Base-by-base conservation (phyloP, 2,797 vertebrate genomes). In the Gouania willdenowi region DNA sequence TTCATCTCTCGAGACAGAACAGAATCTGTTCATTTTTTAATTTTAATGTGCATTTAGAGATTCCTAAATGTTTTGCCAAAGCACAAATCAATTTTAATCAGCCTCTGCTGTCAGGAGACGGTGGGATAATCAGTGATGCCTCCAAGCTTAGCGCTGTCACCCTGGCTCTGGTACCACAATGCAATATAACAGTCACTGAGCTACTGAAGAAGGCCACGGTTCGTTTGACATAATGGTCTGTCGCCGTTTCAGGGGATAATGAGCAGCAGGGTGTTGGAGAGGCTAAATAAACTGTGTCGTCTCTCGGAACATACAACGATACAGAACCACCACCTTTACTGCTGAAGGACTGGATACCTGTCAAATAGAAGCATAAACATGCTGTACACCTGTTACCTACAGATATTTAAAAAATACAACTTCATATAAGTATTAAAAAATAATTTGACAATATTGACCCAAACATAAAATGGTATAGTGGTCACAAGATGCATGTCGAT, bases 1-100 rank as follows among this genome's bases (percentile, higher is more conserved):
- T 33, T 41, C 26, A 37, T 33, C 50, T 40, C 28, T 19, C 11
- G 27, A 44, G 42, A 52, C 29, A 24, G 54, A 15, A 19, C 25
- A 31, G 18, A 36, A 39, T 54, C 42, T 26, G 20, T 62, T 73
- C 51, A 49, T 57, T 66, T 58, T 46, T 61, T 45, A 50, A 40
- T 37, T 59, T 71, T 66, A 69, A 70, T 51, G 64, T 72, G 49
- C 64, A 57, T 68, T 77, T 60, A 57, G 51, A 70, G 46, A 58
- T 50, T 13, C 47, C 44, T 41, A 54, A 71, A 64, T 41, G 32
- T 47, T 39, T 54, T 64, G 67, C 57, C 18, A 50, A 63, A 68
- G 57, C 37, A 29, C 39, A 55, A 50, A 79, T 74, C 74, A 71
- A 65, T 75, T 77, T 61, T 51, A 59, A 75, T 76, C 66, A 71